Percentiles rank a stretch among this genome's conserved stretches.
Conservation (phyloP, 1,140 invertebrate genomes). For the Halesus radiatus region DNA sequence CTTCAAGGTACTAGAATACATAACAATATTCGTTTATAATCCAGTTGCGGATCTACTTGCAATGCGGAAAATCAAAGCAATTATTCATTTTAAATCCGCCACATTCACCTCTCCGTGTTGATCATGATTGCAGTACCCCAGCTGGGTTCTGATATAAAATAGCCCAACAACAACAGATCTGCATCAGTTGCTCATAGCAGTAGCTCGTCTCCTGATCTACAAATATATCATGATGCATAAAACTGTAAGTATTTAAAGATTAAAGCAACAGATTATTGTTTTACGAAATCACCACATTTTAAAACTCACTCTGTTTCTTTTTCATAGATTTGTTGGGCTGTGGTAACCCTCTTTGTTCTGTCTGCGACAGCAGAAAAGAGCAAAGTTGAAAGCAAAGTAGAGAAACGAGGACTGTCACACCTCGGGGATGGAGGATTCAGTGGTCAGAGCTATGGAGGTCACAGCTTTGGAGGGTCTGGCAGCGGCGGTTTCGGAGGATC, state of each 20-base stretch:
- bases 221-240: conserved; percentile 8
- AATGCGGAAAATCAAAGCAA: conserved; percentile 34
- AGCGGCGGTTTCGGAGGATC: conserved; percentile 10
- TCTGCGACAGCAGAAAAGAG: conserved; percentile 43
- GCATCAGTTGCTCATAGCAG: conserved; percentile 24
- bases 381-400: conserved; percentile 55
- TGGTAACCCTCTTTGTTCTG: conserved; percentile 49
- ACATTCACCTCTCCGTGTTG: conserved; percentile 15
- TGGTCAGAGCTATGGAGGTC: conserved; percentile 21
- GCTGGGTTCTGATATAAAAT: conserved; percentile 13
- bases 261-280: neutral
- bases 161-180: neutral
- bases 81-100: neutral
- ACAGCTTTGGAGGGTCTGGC: conserved; percentile 25
- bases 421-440: conserved; percentile 22
- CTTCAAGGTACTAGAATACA: neutral
- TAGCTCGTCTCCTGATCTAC: conserved; percentile 15
- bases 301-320: neutral
- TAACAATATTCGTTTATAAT: neutral
- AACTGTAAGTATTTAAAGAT: conserved; percentile 17
- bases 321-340: conserved; percentile 45
- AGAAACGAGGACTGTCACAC: conserved; percentile 54
- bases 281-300: neutral
- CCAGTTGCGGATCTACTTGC: conserved; percentile 7
- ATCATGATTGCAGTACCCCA: neutral